These are phyloP conservation scores for Mionectes macconnelli DNA, from an alignment of 2,113 vertebrate genomes.

Conservation along the genomic window DNA sequence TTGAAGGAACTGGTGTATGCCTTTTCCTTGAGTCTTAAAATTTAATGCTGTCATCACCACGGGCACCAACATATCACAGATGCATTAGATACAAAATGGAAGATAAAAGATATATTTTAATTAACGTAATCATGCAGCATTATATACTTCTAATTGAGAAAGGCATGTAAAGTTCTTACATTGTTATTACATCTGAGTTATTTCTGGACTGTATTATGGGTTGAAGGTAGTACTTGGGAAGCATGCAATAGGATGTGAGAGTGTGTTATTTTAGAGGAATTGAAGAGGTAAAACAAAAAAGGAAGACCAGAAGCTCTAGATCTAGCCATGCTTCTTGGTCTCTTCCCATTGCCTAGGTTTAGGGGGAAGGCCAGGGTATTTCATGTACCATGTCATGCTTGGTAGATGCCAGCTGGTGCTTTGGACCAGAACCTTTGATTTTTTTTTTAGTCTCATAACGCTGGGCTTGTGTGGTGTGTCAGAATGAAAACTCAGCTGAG, in stretches of 20 bases:
- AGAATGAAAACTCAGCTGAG: neutral
- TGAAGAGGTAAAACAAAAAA: neutral
- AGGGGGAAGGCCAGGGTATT: neutral
- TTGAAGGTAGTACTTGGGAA: neutral
- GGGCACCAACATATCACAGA: neutral
- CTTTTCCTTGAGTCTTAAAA: neutral
- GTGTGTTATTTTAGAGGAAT: neutral
- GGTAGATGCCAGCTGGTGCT: neutral
- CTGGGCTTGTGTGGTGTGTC: neutral
- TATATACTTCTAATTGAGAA: neutral
- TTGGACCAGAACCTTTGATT: neutral
- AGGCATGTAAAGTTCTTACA: neutral
- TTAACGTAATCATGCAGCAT: neutral
- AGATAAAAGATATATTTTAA: neutral
- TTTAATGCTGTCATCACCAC: neutral
- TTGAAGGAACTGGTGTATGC: neutral
- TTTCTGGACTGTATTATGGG: neutral
- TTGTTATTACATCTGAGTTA: neutral
- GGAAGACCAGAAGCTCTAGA: neutral
- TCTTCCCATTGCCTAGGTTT: neutral
- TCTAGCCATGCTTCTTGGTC: neutral
- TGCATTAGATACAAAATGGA: neutral
- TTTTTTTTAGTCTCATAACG: neutral
- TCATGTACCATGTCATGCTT: neutral
- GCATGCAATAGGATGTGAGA: neutral